A percentile compares a stretch with the other conserved stretches of the same genome.
These are phyloP conservation scores for Heliothis subflexa DNA, from an alignment of 1,140 invertebrate species.

Conservation along the genomic window DNA sequence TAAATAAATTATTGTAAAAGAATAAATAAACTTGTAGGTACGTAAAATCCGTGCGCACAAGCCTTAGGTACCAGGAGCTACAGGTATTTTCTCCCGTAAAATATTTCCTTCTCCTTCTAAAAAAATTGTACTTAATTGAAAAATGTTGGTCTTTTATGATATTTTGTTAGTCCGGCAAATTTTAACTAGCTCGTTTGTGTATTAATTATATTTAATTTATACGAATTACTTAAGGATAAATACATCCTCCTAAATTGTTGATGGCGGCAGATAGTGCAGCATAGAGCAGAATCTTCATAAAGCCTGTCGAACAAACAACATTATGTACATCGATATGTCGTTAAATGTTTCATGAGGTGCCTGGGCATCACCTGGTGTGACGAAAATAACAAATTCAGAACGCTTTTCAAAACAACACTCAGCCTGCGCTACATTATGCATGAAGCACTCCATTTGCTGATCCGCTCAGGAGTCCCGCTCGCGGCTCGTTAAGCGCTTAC, in stretches of 20 bases:
- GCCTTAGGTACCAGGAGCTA: too few species aligned
- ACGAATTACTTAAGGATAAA: too few species aligned
- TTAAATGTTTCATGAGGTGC: constrained; percentile 81
- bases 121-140: too few species aligned
- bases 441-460: constrained; percentile 86
- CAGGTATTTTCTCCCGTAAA: too few species aligned
- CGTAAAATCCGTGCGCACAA: too few species aligned
- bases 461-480: constrained; percentile 83
- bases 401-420: constrained; percentile 85
- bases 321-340: constrained; percentile 71
- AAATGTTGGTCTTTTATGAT: too few species aligned
- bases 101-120: too few species aligned
- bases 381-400: constrained; percentile 84
- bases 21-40: too few species aligned
- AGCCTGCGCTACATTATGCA: constrained; percentile 83
- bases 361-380: constrained; percentile 80
- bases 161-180: too few species aligned
- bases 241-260: not conserved
- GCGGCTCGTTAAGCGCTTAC: constrained; percentile 85
- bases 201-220: too few species aligned
- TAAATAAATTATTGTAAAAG: too few species aligned
- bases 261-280: not conserved
- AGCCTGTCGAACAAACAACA: constrained; percentile 37
- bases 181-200: too few species aligned
- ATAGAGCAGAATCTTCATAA: constrained; percentile 18